Evolutionary conservation across 2,113 vertebrate species (phyloP).

Genomic region (Xenus cinereus): DNA sequence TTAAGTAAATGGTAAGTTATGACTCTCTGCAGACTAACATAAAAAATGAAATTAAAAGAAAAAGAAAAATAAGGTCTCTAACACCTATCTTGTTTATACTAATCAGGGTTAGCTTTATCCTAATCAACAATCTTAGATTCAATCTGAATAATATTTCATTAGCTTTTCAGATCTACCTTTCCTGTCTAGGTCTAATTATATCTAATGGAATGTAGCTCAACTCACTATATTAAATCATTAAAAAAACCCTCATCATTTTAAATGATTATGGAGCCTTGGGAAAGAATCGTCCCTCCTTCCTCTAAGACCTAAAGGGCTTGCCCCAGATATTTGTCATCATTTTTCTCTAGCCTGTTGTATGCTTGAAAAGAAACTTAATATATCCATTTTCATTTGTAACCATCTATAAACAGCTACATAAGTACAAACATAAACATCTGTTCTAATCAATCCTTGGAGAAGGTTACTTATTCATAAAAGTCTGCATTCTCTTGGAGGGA

Average conservation of each 20-base stretch:
- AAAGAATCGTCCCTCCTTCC: slow-evolving; percentile 33
- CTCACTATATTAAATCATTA: slow-evolving; percentile 83
- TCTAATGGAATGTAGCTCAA: slow-evolving; percentile 87
- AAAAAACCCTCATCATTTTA: slow-evolving; percentile 67
- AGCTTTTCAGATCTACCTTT: slow-evolving; percentile 84
- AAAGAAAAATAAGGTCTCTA: slow-evolving; percentile 71
- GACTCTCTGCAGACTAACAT: slow-evolving; percentile 51
- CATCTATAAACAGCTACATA: slow-evolving; percentile 43
- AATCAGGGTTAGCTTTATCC: slow-evolving; percentile 84
- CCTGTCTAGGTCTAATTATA: slow-evolving; percentile 86
- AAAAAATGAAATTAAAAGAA: slow-evolving; percentile 71
- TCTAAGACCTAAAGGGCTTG: slow-evolving; percentile 39
- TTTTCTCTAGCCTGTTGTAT: slow-evolving; percentile 30
- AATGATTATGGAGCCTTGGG: slow-evolving; percentile 69
- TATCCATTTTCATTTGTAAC: slow-evolving; percentile 57
- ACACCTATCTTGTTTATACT: slow-evolving; percentile 81
- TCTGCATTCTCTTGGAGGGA: not conserved
- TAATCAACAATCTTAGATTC: slow-evolving; percentile 84
- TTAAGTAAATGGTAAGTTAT: slow-evolving; percentile 33
- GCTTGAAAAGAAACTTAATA: slow-evolving; percentile 39
- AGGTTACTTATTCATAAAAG: slow-evolving; percentile 29
- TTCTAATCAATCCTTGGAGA: slow-evolving; percentile 53
- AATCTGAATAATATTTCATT: slow-evolving; percentile 87
- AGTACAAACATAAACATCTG: slow-evolving; percentile 58
- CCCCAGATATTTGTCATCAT: slow-evolving; percentile 17